Percentiles rank a stretch among this genome's conserved stretches.
Conservation (phyloP, 2,113 vertebrate genomes). For the Protomyctophum bolini region DNA sequence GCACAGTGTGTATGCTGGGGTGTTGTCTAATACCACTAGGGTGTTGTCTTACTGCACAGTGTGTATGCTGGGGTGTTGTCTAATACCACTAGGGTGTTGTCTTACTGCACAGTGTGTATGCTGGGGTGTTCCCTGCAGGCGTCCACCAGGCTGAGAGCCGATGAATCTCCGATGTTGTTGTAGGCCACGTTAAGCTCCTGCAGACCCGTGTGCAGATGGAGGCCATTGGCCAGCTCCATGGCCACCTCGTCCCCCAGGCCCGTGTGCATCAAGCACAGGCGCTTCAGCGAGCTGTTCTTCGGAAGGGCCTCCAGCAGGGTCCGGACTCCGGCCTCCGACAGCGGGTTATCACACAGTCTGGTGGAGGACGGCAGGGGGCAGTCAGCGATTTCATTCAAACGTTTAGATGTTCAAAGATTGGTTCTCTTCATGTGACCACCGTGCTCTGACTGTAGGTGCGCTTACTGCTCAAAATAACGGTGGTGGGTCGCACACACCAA, state of each 20-base stretch:
- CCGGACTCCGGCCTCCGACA: conserved; percentile 78
- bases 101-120: conserved; percentile 44
- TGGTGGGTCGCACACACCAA: too few species aligned
- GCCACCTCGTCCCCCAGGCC: conserved; percentile 82
- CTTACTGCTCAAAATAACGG: too few species aligned
- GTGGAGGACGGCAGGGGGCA: not conserved
- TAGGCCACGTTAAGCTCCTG: conserved; percentile 93
- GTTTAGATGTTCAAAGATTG: too few species aligned
- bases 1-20: conserved; percentile 58
- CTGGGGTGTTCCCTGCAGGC: conserved; percentile 85
- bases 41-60: conserved; percentile 42
- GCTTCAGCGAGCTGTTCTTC: conserved; percentile 81
- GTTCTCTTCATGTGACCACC: too few species aligned
- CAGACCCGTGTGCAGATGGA: conserved; percentile 79
- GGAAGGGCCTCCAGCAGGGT: conserved; percentile 83
- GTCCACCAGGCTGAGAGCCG: conserved; percentile 84
- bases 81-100: too few species aligned
- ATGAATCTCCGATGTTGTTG: conserved; percentile 86
- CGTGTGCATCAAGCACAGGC: conserved; percentile 89
- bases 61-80: conserved; percentile 71
- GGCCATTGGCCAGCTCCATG: conserved; percentile 76
- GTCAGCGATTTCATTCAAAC: too few species aligned
- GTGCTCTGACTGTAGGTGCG: too few species aligned
- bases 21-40: conserved; percentile 60
- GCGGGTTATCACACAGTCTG: conserved; percentile 89